Evolutionary conservation across 2,113 vertebrate genomes (phyloP).

Genomic region (Phoenicopterus ruber): DNA sequence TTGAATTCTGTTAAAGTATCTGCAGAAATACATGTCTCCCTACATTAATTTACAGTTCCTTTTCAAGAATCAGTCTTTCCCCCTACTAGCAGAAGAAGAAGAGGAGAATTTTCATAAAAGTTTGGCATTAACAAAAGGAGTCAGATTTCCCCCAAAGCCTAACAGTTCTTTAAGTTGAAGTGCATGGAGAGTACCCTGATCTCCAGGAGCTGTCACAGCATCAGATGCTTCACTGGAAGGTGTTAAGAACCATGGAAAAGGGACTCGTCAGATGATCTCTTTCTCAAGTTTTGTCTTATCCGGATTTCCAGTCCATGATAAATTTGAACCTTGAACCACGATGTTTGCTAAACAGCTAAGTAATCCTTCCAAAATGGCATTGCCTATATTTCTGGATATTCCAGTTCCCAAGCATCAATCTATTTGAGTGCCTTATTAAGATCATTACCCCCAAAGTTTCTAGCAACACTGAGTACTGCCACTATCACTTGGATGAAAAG

Average conservation of each 20-base stretch:
- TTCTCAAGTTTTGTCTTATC: not conserved
- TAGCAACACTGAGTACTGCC: not conserved
- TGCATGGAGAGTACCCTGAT: not conserved
- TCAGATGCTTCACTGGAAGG: not conserved
- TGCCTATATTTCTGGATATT: not conserved
- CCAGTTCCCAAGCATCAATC: not conserved
- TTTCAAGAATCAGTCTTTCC: not conserved
- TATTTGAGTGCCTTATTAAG: not conserved
- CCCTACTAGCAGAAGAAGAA: not conserved
- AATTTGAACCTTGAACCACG: not conserved
- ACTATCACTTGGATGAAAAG: no score
- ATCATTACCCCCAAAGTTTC: not conserved
- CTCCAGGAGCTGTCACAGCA: not conserved
- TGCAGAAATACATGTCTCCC: not conserved
- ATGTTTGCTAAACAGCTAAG: not conserved
- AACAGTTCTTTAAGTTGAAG: rapidly evolving
- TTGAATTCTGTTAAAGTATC: not conserved
- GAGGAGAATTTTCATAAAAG: not conserved
- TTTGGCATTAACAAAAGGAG: not conserved
- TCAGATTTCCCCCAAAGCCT: not conserved
- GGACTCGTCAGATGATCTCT: not conserved
- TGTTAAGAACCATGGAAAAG: not conserved
- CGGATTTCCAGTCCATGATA: not conserved
- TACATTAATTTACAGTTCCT: not conserved
- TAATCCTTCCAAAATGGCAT: not conserved